Base-by-base conservation (phyloP, 2,113 vertebrate genomes). In the Spea bombifrons region DNA sequence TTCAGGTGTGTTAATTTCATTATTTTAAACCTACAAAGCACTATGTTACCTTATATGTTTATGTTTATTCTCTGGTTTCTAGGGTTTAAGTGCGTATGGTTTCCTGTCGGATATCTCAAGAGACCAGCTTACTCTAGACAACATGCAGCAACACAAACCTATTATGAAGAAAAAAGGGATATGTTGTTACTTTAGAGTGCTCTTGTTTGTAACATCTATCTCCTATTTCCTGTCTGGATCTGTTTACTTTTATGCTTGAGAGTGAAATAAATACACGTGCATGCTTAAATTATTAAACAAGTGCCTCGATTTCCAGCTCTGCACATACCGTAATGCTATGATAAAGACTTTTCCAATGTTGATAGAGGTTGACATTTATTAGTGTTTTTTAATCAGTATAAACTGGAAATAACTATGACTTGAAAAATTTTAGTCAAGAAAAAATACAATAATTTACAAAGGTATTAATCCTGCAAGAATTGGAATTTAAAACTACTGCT, bases 111-210 rank as follows among this genome's bases (percentile, higher is more conserved):
- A 73, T 55, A 15, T 80, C 78, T 57, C 61, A 30, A 8, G 65
- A 53, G 78, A 68, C 52, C 67, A 45, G 71, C 64, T 74, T 46
- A 63, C 53, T 73, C 63, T 46, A 80, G 78, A 80, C 71, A 80
- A 80, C 65, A 73, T 80, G 68, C 78, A 74, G 64, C 71, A 71
- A 73, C 78, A 74, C 71, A 61, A 59, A 63, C 70, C 71, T 80
- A 67, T 80, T 68, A 74, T 80, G 78, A 80, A 68, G 78, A 74
- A 80, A 30, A 30, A 80, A 80, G 78, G 59, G 73, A 80, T 80
- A 64, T 66, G 47, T 80, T 80, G 78, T 80, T 72, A 49, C 71
- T 80, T 80, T 80, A 74, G 71, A 80, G 66, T 73, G 49, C 44
- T 8, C 81, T 80, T 76, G 13, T 80, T 80, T 63, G 45, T 15